Conservation (phyloP, 2,113 vertebrate species). For the Kryptolebias marmoratus region DNA sequence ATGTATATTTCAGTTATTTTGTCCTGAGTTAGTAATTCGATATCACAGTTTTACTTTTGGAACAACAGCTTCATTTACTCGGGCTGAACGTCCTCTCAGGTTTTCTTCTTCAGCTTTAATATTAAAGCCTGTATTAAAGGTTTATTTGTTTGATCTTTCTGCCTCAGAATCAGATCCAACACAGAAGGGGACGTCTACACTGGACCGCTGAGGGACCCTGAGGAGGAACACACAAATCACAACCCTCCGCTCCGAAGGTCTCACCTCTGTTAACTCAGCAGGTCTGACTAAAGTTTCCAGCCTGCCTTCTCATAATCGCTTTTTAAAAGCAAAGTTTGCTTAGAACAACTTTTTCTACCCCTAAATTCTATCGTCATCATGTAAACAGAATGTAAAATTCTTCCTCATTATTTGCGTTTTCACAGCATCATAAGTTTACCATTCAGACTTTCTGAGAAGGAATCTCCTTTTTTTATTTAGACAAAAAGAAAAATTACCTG, state of each 20-base stretch:
- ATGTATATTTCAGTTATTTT: no score
- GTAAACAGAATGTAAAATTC: slow-evolving; percentile 3
- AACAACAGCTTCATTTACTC: no score
- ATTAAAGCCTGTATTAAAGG: not conserved
- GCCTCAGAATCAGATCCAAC: slow-evolving; percentile 29
- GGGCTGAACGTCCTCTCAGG: no score
- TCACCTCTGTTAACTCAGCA: slow-evolving; percentile 7
- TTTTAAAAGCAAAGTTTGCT: not conserved
- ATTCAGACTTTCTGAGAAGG: no score
- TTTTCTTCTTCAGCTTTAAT: not conserved
- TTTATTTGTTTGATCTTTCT: slow-evolving; percentile 8
- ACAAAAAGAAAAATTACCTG: no score
- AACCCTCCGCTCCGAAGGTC: slow-evolving; percentile 35
- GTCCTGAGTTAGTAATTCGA: no score
- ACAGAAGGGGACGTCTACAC: slow-evolving; percentile 31
- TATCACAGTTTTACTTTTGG: no score
- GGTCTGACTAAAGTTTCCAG: not conserved
- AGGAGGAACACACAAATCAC: slow-evolving; percentile 15
- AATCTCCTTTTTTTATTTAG: not conserved
- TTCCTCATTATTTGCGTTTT: not conserved
- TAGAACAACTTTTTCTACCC: not conserved
- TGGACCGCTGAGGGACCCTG: slow-evolving; percentile 18
- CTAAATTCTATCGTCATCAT: not conserved
- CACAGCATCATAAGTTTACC: not conserved
- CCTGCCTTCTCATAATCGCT: not conserved